Percentiles rank a stretch among this genome's conserved stretches.
Evolutionary conservation across 2,888 invertebrate species (phyloP).

Genomic region (Pristionchus fissidentatus): DNA sequence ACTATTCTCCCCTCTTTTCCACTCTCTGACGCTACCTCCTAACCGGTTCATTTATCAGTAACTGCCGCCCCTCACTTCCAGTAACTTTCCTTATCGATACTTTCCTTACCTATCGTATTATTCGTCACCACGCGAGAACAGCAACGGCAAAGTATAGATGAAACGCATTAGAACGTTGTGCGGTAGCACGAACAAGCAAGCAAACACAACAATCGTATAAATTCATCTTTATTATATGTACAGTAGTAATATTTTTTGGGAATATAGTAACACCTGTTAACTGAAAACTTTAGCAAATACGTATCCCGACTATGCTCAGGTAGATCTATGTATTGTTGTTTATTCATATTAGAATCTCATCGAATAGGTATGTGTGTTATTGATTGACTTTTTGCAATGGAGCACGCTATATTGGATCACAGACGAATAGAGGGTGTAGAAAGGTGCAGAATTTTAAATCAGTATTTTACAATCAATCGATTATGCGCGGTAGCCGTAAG

Average conservation of each 20-base stretch:
- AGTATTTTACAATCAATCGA: not conserved
- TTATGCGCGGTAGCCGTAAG: slow-evolving; percentile 19
- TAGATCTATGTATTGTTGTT: slow-evolving; percentile 2
- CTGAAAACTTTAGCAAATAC: slow-evolving; percentile 10
- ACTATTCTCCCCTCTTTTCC: not conserved
- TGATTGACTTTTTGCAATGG: not conserved
- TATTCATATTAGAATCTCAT: not conserved
- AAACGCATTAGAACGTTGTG: not conserved
- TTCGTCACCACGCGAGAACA: not conserved
- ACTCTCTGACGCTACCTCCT: not conserved
- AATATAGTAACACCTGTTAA: slow-evolving; percentile 22
- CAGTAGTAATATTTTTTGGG: not conserved
- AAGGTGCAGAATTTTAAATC: slow-evolving; percentile 28
- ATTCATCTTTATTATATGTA: slow-evolving; percentile 31
- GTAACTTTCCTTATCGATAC: slow-evolving; percentile 23
- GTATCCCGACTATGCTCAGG: slow-evolving; percentile 28
- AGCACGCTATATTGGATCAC: not conserved
- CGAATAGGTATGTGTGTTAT: slow-evolving; percentile 4
- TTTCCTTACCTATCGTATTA: too few species aligned
- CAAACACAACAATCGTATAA: not conserved
- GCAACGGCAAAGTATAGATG: not conserved
- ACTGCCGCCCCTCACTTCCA: not conserved
- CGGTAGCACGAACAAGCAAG: not conserved
- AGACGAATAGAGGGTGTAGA: slow-evolving; percentile 1
- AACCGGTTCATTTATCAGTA: slow-evolving; percentile 18